Evolutionary conservation across 2,888 invertebrate species (phyloP), one percentile per base, ranked within the genome.

Genomic region (Uropetala carovei): DNA sequence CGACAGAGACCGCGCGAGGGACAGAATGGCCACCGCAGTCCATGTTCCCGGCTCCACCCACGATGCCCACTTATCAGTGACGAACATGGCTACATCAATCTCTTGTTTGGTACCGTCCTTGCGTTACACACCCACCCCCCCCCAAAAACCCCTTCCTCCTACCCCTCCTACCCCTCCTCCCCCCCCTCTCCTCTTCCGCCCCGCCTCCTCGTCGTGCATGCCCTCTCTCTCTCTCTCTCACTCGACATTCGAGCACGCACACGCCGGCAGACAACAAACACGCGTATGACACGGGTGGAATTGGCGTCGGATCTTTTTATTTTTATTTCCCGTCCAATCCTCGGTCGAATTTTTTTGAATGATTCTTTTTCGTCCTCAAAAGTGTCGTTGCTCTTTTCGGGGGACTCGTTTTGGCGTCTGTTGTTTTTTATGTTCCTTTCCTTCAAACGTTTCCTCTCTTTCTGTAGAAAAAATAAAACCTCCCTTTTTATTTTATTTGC

Each of bases 41-140:
- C 89, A 64, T 89, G 89, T 89, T 64, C 27, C 22, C 58, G 58
- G 27, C 5, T 30, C 86, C 14, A 58, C 59, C 82, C 82, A 43
- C 56, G 43, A 82, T 11, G 27, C 22, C 60, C 89, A 89, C 89
- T 89, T 89, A 89, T 89, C 89, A 89, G 89, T 43, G 60, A 43
- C 43, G 16, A 64, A 89, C 89, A 89, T 16, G 43, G 56, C 64
- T 68, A 60, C 89, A 89, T 89, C 89, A 89, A 89, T 89, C 89
- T 86, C 57, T 58, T 75, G 75, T 75, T 59, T 60, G 60, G 82
- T 16, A 30, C 43, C 43, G 82, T 56, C 82, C 14, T 18, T 56
- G 27, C 27, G 3, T n/a, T 81, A 27, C 82, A 16, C 56, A 5
- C 1, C 43, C n/a, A n/a, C n/a, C n/a, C n/a, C n/a, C n/a, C n/a